Base-by-base conservation (phyloP, 2,113 vertebrate species). In the Phasianus colchicus region DNA sequence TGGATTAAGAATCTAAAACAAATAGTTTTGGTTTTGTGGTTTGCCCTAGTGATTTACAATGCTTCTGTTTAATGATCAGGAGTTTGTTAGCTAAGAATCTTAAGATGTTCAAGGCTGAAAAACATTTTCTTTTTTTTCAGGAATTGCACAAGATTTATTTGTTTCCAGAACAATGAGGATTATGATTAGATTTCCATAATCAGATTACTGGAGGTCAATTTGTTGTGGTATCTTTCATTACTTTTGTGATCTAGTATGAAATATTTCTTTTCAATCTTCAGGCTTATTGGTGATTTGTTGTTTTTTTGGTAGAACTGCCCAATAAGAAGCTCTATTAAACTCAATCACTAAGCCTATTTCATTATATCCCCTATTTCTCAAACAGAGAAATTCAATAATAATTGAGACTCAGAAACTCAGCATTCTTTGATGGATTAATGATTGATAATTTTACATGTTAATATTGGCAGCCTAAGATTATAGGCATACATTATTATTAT, bases 391-490 rank as follows among this genome's bases (percentile, higher is more conserved):
- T 94, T 92, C 84, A 95, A 75, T 95, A 96, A 95, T 94, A 97
- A 97, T 90, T 93, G 83, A 71, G 42, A 94, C 36, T 86, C 77
- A 30, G 89, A 94, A 96, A 95, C 34, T 94, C 94, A 91, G 78
- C 16, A 63, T 95, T 89, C 42, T 97, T 79, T 96, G 95, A 97
- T 96, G 89, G 87, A 96, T 97, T 97, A 91, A 95, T 95, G 96
- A 97, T 88, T 96, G 95, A 95, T 96, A 96, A 90, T 97, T 97
- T 97, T 96, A 97, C 93, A 93, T 93, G 82, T 89, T 97, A 95
- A 93, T 97, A 96, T 97, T 97, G 97, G 72, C 97, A 97, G 77
- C 50, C n/a, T 94, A 81, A 72, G 89, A 73, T 91, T 97, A 94
- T 43, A 92, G 82, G 83, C 75, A 77, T 92, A 75, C 82, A 90